phyloP scores from a whole-genome alignment of 2,113 vertebrate species.

The Taxidea taxus region DNA sequence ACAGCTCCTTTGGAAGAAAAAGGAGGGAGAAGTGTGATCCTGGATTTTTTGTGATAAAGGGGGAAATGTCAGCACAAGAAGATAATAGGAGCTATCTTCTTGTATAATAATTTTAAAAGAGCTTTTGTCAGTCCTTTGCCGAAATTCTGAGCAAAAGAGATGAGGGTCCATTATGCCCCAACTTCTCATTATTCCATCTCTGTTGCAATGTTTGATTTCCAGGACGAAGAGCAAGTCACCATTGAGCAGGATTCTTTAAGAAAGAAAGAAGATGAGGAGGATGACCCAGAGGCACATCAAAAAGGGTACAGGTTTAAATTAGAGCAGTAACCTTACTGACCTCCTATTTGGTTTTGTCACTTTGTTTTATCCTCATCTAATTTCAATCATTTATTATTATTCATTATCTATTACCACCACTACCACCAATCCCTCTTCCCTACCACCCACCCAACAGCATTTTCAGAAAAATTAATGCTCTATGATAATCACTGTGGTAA shows the following conservation, averaged over 20 bases:
- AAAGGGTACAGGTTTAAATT: conserved; percentile 78
- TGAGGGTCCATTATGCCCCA: background rate
- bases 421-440: background rate
- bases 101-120: background rate
- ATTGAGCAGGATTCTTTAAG: conserved; percentile 64
- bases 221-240: conserved; percentile 75
- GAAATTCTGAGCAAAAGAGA: background rate
- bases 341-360: background rate
- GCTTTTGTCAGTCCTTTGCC: background rate
- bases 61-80: background rate
- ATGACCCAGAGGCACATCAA: conserved; percentile 22
- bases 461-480: conserved; percentile 31
- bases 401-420: background rate
- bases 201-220: conserved; percentile 61
- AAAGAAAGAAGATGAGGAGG: conserved; percentile 43
- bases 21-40: background rate
- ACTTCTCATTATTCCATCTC: conserved; percentile 1
- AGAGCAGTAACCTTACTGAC: background rate
- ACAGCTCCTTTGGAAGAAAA: background rate
- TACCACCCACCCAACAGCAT: background rate
- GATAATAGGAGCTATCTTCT: background rate
- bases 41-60: background rate
- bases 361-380: background rate
- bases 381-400: background rate
- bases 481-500: background rate